Base-by-base conservation (phyloP, 1,140 invertebrate genomes). In the Drosophila ohnishii region DNA sequence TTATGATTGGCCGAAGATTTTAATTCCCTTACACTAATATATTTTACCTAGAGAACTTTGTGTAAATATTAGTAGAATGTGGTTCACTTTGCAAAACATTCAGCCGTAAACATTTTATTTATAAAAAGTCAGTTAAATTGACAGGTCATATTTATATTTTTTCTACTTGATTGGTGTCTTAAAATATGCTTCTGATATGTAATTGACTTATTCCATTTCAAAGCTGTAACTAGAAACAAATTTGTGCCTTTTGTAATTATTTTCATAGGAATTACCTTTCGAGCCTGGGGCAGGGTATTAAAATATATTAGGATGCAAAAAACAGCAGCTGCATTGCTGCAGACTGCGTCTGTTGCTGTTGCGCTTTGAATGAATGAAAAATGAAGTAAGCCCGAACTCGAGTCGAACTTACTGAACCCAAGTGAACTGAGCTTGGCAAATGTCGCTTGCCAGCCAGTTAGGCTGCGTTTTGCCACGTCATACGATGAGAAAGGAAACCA, bases 361-460 rank as follows among this genome's bases (percentile, higher is more conserved):
- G 71, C 57, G 65, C 79, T 62, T 87, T 87, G 71, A 87, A 87
- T 86, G 82, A 85, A 86, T 86, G 82, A 86, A 86, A 83, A 83
- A 83, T 83, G 80, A 83, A 83, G 72, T 84, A 82, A 75, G 47
- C 44, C 75, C 69, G 69, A 71, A 71, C 69, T 72, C 53, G 44
- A 71, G 40, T 42, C 51, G 34, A 71, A 70, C 67, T 58, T 35
- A 40, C 61, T 69, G 62, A 70, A 69, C 79, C 59, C 39, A 64
- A 69, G 32, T 69, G 47, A 69, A 65, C 62, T 28, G 55, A 59
- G 40, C 53, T 59, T 45, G 50, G 64, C 66, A 82, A 86, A 84
- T 86, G 75, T 86, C 83, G 75, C 65, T 58, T 80, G 51, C 70
- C 82, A 75, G 81, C 69, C 78, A 85, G 70, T 86, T 81, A 86